Evolutionary conservation across 2,888 invertebrate genomes (phyloP), one percentile per base, ranked within the genome.

Genomic region (Euproctis similis): DNA sequence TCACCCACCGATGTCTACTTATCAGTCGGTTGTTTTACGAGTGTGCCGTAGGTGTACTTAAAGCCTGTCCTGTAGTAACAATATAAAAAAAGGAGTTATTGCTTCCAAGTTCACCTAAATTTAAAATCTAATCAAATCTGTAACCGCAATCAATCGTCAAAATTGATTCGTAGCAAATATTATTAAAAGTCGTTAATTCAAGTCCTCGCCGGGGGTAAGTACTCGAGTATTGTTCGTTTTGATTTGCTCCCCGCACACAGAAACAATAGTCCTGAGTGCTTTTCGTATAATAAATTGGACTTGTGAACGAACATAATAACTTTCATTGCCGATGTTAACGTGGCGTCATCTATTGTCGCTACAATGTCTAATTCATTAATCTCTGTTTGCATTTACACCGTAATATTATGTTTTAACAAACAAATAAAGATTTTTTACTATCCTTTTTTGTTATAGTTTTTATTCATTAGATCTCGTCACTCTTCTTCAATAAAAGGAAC

Each of bases 191-290:
- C 26, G 7, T 28, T 32, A 25, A 29, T 19, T 34, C 22, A 43
- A 26, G 26, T 31, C 30, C 11, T 8, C 6, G 17, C 26, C 19
- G 28, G 27, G 36, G n/a, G n/a, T n/a, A n/a, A n/a, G n/a, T 35
- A 39, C 16, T 26, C 13, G 4, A 20, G 28, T 26, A 42, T 45
- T 42, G 44, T 43, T 40, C 42, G 29, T 10, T 33, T 36, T 35
- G 46, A 47, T 48, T 50, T 30, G 24, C 28, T 26, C 27, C 21
- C 20, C 20, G 26, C 4, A 25, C 24, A 19, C 21, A 38, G 34
- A 46, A 58, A 69, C 65, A 69, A 69, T 58, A 48, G 59, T 34
- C 34, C 26, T 19, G 42, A 60, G 58, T 56, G 53, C 57, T 57
- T 52, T 53, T 39, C 31, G 38, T 49, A 37, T 59, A 57, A 67